Conservation (phyloP, 2,797 vertebrate genomes). For the Mormyrops boulengeri region DNA sequence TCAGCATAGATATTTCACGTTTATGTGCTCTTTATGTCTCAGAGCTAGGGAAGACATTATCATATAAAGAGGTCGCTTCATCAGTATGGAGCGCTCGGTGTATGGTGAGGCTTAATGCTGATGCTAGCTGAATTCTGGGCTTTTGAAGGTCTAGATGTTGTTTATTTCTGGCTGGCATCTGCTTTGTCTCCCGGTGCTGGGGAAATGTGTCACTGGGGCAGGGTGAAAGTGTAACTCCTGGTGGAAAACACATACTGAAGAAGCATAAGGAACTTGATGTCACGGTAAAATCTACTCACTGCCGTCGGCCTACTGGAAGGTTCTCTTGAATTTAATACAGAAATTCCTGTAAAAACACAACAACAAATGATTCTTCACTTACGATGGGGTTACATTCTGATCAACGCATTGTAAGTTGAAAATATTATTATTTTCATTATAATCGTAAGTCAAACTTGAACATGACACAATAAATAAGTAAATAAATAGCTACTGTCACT, state of each 20-base stretch:
- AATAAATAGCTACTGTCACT: neutral
- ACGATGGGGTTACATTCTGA: neutral
- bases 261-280: neutral
- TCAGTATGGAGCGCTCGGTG: constrained; percentile 48
- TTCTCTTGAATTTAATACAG: neutral
- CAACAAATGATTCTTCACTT: neutral
- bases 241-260: neutral
- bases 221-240: neutral
- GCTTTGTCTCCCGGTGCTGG: constrained; percentile 33
- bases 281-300: neutral
- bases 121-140: constrained; percentile 44
- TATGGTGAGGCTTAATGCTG: constrained; percentile 43
- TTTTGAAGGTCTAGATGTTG: constrained; percentile 9
- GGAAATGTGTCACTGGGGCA: constrained; percentile 14
- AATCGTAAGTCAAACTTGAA: neutral
- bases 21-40: constrained; percentile 54
- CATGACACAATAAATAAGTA: neutral
- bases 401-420: neutral
- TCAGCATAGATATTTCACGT: constrained; percentile 61
- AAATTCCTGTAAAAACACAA: neutral
- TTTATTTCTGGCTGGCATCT: constrained; percentile 20
- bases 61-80: constrained; percentile 66
- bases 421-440: neutral
- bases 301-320: neutral
- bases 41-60: constrained; percentile 65